These are phyloP conservation scores for Drosophila jambulina DNA, from an alignment of 1,140 invertebrate species.

Conservation along the genomic window DNA sequence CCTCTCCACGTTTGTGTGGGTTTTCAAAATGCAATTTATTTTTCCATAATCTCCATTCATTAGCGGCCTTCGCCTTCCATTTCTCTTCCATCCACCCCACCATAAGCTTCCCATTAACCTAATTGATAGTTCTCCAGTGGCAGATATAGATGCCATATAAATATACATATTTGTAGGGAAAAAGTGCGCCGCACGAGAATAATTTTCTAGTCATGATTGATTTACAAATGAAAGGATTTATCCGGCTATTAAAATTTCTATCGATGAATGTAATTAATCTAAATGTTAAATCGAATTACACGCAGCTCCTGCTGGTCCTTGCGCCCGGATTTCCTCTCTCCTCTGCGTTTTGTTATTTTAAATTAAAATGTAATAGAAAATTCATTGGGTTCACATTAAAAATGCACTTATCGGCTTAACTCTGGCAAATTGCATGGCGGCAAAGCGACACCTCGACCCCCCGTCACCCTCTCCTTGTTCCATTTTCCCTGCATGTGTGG, in stretches of 20 bases:
- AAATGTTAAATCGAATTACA: constrained; percentile 79
- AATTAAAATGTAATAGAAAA: constrained; percentile 84
- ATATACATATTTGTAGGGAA: background rate
- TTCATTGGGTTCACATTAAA: constrained; percentile 81
- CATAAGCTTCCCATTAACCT: constrained; percentile 60
- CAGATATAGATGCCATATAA: constrained; percentile 19
- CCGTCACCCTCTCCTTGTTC: background rate
- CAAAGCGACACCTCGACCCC: constrained; percentile 28
- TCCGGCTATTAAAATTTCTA: constrained; percentile 63
- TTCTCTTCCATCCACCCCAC: constrained; percentile 5
- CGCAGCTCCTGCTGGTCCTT: constrained; percentile 19
- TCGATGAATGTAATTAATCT: constrained; percentile 78
- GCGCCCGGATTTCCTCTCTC: background rate
- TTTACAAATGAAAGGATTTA: constrained; percentile 63
- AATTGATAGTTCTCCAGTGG: constrained; percentile 69
- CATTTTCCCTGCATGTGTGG: background rate
- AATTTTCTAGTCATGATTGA: constrained; percentile 68
- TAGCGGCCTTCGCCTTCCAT: constrained; percentile 19
- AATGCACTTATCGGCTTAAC: constrained; percentile 83
- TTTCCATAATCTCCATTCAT: constrained; percentile 44
- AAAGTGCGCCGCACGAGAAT: constrained; percentile 23
- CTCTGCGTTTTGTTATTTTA: constrained; percentile 71
- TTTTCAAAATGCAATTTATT: constrained; percentile 44
- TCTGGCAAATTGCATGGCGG: constrained; percentile 66
- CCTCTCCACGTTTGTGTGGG: constrained; percentile 8